Base-by-base conservation (phyloP, 2,888 invertebrate species). In the Homarus gammarus region DNA sequence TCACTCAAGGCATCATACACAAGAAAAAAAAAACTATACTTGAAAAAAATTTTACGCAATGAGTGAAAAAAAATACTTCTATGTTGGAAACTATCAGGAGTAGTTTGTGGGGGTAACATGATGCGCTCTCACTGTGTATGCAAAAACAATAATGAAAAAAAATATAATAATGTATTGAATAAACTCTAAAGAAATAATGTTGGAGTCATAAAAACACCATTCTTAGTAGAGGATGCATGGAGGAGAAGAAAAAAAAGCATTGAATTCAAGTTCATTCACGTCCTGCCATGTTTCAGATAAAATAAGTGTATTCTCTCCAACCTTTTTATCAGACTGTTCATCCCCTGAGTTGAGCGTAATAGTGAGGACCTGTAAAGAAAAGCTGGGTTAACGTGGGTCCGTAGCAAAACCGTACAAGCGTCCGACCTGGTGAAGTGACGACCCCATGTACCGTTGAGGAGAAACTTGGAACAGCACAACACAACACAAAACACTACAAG, bases 341-440 rank as follows among this genome's bases (percentile, higher is more conserved):
- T 87, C 87, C 38, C 79, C 81, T 38, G 87, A 79, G 87, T 81
- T 87, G 73, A 87, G 81, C 79, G 87, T 81, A 81, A 81, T 79
- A 75, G 49, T 87, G 87, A 81, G 79, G 56, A 87, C 87, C 87
- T 87, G 87, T 81, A 87, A 87, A 85, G 85, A 85, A 44, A 85
- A 85, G 27, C 49, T 44, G 27, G 31, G 49, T 83, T 83, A 72
- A 72, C 72, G 83, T 49, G 18, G 44, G 36, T 18, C 44, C 8
- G 12, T 15, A 22, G 49, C 22, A 51, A 36, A 68, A 83, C 22
- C 6, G 38, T 27, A 64, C 27, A 64, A 56, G 49, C 27, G 6
- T 3, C 64, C 64, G 22, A 12, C 15, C 64, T 64, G 64, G 64
- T 64, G 64, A 64, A n/a, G 27, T 18, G 27, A 2, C 8, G 15